Conservation (phyloP, 2,888 invertebrate genomes). For the Leucophora obtusa region DNA sequence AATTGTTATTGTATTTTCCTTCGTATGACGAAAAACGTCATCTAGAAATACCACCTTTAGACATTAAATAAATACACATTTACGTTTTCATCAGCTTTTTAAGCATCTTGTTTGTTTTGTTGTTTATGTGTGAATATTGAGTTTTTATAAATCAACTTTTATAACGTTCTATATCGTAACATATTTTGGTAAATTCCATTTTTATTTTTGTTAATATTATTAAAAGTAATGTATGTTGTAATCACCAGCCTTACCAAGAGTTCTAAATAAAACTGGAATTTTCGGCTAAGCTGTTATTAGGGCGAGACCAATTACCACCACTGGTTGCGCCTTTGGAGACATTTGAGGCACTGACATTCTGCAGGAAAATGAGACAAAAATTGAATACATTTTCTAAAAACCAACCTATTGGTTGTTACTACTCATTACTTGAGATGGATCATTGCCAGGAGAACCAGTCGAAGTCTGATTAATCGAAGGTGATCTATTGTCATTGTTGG, state of each 20-base stretch:
- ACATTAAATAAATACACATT: neutral
- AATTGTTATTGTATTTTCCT: no score
- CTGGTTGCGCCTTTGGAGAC: neutral
- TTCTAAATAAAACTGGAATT: constrained; percentile 37
- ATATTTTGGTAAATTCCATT: neutral
- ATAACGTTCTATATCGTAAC: neutral
- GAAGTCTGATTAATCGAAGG: constrained; percentile 69
- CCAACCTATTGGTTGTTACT: constrained; percentile 16
- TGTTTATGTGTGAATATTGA: neutral
- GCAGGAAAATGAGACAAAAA: constrained; percentile 17
- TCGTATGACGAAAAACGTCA: no score
- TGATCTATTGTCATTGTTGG: constrained; percentile 70
- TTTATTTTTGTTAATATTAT: no score
- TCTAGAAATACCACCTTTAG: no score
- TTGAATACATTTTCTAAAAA: constrained; percentile 16
- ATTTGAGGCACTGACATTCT: constrained; percentile 22
- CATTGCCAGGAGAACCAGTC: constrained; percentile 68
- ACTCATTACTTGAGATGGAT: constrained; percentile 68
- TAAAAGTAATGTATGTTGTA: neutral
- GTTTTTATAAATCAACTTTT: neutral
- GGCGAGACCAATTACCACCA: constrained; percentile 43
- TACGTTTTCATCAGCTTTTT: neutral
- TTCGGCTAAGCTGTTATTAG: constrained; percentile 15
- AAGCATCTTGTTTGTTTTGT: neutral
- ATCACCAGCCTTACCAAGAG: neutral